Percentiles rank a stretch among this genome's conserved stretches.
Evolutionary conservation across 2,113 vertebrate genomes (phyloP).

Genomic region (Pelusios castaneus): DNA sequence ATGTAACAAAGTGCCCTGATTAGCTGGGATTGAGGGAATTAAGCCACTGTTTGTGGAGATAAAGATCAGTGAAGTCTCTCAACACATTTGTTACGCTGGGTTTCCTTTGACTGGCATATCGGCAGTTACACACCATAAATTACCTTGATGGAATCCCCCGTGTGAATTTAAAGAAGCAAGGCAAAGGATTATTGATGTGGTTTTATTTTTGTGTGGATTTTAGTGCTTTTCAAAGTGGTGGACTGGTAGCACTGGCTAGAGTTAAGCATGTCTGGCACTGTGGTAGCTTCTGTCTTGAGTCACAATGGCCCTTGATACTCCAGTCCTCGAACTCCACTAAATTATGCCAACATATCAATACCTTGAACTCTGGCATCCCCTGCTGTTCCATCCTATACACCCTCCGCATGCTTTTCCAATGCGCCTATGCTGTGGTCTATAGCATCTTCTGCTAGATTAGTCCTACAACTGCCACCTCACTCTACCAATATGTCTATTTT

Average conservation of each 20-base stretch:
- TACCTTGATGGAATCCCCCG: conserved; percentile 59
- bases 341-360: neutral
- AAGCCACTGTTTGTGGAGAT: conserved; percentile 37
- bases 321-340: neutral
- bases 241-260: neutral
- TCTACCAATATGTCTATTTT: neutral
- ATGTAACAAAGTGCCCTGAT: conserved; percentile 28
- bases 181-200: conserved; percentile 35
- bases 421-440: neutral
- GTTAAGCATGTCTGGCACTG: neutral
- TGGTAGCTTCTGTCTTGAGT: neutral
- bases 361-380: neutral
- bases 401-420: no score
- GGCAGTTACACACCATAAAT: conserved; percentile 52
- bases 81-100: conserved; percentile 44
- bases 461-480: neutral
- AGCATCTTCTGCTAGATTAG: neutral
- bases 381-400: neutral
- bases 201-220: conserved; percentile 39
- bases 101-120: conserved; percentile 62
- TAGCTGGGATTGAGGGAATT: conserved; percentile 54
- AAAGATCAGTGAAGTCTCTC: conserved; percentile 50
- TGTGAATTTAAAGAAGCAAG: conserved; percentile 54
- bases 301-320: neutral
- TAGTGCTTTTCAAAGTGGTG: neutral